Evolutionary conservation across 2,113 vertebrate genomes (phyloP), one percentile per base, ranked within the genome.

Genomic region (Chlamydotis undulata): DNA sequence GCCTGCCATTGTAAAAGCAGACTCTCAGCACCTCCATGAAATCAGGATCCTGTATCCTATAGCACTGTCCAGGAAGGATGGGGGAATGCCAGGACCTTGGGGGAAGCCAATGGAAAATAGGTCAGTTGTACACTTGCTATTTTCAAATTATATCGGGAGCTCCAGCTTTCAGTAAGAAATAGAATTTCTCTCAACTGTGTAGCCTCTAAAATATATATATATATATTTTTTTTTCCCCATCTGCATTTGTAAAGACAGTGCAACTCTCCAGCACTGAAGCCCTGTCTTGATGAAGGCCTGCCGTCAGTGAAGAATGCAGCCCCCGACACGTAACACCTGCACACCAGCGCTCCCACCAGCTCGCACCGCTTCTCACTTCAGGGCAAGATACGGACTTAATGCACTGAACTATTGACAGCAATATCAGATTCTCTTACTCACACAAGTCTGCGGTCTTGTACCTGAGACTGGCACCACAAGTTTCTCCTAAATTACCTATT

Each of bases 271-370:
- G 35, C 52, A 69, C n/a, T 21, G 37, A 61, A 65, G 19, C 31
- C 26, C n/a, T 37, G 15, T 0, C 76, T 87, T 43, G 69, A 56
- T 23, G 67, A 60, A 73, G 56, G n/a, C 3, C 22, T 92, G 75
- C 8, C 1, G 1, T 9, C 57, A 50, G 26, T 6, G 49, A 47
- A 75, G 65, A 55, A 61, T 14, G 14, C 59, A 52, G 25, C 17
- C 28, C 19, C 15, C 35, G 0, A 1, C 10, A 45, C 1, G 0
- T 33, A 52, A n/a, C 29, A 64, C 24, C 57, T n/a, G 39, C 26
- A 43, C 60, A 52, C 5, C 71, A 71, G 49, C 55, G 67, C 39
- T 82, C 56, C 57, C 4, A 9, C 52, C 2, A 3, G 31, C 47
- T 93, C 11, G 0, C 49, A 47, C 22, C 9, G 12, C 37, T 67